Conservation (phyloP, 1,140 invertebrate species). For the Asobara japonica region DNA sequence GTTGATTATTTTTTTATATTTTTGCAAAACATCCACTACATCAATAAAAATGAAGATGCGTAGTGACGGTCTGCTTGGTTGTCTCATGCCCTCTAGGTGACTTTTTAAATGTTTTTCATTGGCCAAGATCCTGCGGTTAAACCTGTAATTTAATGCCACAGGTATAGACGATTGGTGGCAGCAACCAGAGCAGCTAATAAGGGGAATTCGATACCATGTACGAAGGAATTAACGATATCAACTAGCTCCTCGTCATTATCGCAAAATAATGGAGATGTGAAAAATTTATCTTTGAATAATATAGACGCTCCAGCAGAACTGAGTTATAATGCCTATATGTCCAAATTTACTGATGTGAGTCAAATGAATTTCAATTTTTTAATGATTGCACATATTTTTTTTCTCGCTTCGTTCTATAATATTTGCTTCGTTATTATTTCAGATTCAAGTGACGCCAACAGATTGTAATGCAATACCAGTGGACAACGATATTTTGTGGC, state of each 20-base stretch:
- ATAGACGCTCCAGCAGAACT: slow-evolving; percentile 46
- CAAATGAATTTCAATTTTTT: not conserved
- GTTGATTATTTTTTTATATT: too few relatives aligned
- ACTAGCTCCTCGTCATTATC: slow-evolving; percentile 34
- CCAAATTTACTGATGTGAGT: slow-evolving; percentile 53
- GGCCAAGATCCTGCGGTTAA: not conserved
- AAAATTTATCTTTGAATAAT: slow-evolving; percentile 39
- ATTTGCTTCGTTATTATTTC: not conserved
- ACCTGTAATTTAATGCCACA: slow-evolving; percentile 40
- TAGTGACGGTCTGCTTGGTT: too few relatives aligned
- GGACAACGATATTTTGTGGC: slow-evolving; percentile 69
- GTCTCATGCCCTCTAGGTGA: not conserved
- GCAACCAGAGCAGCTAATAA: slow-evolving; percentile 48
- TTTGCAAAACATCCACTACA: too few relatives aligned
- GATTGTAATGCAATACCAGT: slow-evolving; percentile 31
- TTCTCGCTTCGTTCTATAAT: not conserved
- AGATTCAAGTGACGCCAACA: slow-evolving; percentile 29
- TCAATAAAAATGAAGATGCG: too few relatives aligned
- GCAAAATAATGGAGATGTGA: slow-evolving; percentile 46
- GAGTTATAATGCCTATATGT: slow-evolving; percentile 59
- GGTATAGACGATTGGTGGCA: slow-evolving; percentile 59
- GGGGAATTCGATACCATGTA: slow-evolving; percentile 48
- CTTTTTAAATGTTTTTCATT: not conserved
- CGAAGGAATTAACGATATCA: slow-evolving; percentile 46
- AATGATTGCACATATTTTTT: too few relatives aligned